Conservation (phyloP, 2,113 vertebrate genomes). For the Speoplatyrhinus poulsoni region DNA sequence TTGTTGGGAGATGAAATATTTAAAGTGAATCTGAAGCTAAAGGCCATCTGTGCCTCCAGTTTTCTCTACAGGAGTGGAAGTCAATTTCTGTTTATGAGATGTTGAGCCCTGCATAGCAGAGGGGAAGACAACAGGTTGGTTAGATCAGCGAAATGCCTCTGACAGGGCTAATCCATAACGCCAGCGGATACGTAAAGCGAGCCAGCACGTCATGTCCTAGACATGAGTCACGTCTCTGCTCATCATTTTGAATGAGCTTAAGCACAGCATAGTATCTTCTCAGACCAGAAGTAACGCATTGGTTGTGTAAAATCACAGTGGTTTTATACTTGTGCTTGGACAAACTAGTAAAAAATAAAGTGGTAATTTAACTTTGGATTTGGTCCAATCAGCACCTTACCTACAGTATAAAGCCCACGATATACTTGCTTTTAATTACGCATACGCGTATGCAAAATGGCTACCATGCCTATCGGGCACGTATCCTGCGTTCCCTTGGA, state of each 20-base stretch:
- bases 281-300: conserved; percentile 40
- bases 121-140: conserved; percentile 58
- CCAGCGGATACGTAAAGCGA: conserved; percentile 55
- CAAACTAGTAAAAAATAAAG: conserved; percentile 25
- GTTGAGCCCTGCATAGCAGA: conserved; percentile 56
- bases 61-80: conserved; percentile 68
- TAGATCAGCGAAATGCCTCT: conserved; percentile 65
- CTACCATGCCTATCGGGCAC: no score
- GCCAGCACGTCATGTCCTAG: conserved; percentile 53
- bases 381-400: conserved; percentile 33
- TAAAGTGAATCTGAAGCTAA: conserved; percentile 66
- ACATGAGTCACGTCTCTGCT: conserved; percentile 53
- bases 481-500: no score
- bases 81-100: conserved; percentile 71
- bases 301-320: conserved; percentile 18
- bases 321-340: conserved; percentile 8
- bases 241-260: conserved; percentile 49
- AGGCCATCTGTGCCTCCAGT: conserved; percentile 71
- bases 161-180: conserved; percentile 66
- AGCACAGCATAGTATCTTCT: conserved; percentile 57
- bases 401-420: conserved; percentile 7
- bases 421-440: no score
- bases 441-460: no score
- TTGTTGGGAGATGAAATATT: conserved; percentile 73
- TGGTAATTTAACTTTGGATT: conserved; percentile 17